Conservation (phyloP, 2,797 vertebrate genomes). For the Huso huso region DNA sequence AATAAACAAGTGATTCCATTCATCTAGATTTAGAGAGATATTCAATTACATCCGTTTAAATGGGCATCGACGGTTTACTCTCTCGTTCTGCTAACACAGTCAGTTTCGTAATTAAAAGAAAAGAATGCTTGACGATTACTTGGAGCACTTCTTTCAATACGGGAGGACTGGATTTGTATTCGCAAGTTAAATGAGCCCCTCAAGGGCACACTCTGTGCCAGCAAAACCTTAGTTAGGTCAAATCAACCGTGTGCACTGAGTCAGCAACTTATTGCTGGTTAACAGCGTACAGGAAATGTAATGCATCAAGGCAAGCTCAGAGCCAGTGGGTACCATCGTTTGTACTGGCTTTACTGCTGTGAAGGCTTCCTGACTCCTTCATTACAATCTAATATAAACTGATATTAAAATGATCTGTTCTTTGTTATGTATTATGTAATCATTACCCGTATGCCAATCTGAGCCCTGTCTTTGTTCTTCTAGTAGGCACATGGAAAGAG, state of each 20-base stretch:
- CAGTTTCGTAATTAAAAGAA: not conserved
- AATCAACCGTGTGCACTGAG: conserved; percentile 46
- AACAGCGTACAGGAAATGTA: conserved; percentile 39
- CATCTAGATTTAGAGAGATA: conserved; percentile 35
- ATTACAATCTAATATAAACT: too few relatives aligned
- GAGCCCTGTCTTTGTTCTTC: too few relatives aligned
- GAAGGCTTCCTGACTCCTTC: too few relatives aligned
- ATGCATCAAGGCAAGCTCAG: conserved; percentile 39
- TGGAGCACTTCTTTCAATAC: conserved; percentile 35
- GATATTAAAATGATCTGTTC: too few relatives aligned
- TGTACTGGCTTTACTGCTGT: too few relatives aligned
- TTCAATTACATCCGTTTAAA: conserved; percentile 23
- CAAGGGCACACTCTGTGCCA: conserved; percentile 8
- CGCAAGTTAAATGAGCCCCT: conserved; percentile 22
- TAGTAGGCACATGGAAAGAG: too few relatives aligned
- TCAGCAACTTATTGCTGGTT: conserved; percentile 47
- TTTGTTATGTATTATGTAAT: too few relatives aligned
- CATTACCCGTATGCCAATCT: too few relatives aligned
- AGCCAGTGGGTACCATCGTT: too few relatives aligned
- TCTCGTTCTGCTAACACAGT: too few relatives aligned
- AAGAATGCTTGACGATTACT: not conserved
- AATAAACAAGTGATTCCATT: conserved; percentile 24
- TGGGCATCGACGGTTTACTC: too few relatives aligned
- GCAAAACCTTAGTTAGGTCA: conserved; percentile 52
- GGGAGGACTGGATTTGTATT: conserved; percentile 46